Evolutionary conservation across 64 coral and sea anemone species (phyloP).

Genomic region (Stichodactyla mertensii): DNA sequence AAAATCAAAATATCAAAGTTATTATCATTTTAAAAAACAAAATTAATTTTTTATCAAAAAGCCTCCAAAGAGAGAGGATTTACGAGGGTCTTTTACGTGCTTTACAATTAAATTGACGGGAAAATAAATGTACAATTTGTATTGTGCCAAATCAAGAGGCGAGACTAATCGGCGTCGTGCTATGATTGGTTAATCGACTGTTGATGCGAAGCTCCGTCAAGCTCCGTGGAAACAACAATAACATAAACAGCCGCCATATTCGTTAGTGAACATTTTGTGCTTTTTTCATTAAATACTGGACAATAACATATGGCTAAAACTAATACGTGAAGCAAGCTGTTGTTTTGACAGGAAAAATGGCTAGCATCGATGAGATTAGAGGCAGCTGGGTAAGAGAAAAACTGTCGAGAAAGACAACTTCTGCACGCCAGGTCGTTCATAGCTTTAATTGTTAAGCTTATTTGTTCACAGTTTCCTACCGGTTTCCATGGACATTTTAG

Average conservation of each 20-base stretch:
- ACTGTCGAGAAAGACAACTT: neutral
- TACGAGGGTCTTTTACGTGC: neutral
- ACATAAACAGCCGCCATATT: neutral
- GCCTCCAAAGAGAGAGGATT: neutral
- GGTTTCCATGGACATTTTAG: constrained; percentile 67
- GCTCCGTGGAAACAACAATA: constrained; percentile 55
- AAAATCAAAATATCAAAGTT: no score
- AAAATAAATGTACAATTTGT: neutral
- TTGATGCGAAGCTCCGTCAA: constrained; percentile 34
- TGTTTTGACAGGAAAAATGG: constrained; percentile 18
- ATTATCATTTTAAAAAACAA: neutral
- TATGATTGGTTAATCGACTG: constrained; percentile 15
- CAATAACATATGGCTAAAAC: neutral
- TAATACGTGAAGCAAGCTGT: neutral
- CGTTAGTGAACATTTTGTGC: neutral
- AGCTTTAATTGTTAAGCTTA: constrained; percentile 3
- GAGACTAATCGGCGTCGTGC: neutral
- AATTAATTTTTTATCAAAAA: neutral
- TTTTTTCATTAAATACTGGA: neutral
- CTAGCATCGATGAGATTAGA: constrained; percentile 16
- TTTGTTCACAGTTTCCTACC: constrained; percentile 33
- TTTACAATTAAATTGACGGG: neutral
- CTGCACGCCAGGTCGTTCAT: neutral
- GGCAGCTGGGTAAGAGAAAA: constrained; percentile 42
- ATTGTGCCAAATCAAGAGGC: neutral